Percentiles rank a stretch among this genome's conserved stretches.
These are phyloP conservation scores for Amblyopsis rosae DNA, from an alignment of 2,113 vertebrate species.

Conservation along the genomic window DNA sequence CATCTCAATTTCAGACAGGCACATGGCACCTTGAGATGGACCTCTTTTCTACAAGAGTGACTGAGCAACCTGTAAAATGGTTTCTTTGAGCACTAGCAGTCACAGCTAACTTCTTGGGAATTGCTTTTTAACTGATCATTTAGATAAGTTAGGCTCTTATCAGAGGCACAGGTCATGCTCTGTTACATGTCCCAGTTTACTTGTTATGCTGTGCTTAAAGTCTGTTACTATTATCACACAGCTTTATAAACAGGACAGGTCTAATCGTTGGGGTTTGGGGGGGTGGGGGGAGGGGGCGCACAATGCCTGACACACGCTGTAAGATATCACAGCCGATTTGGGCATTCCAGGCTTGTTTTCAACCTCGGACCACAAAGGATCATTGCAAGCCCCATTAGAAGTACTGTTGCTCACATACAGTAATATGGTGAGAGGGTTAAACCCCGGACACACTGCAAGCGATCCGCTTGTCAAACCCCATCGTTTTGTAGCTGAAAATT, in stretches of 20 bases:
- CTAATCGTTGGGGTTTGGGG: no score
- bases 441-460: no score
- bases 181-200: no score
- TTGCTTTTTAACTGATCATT: constrained; percentile 24
- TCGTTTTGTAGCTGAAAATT: no score
- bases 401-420: no score
- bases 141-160: constrained; percentile 33
- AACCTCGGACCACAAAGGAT: not conserved
- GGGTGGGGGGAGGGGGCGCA: no score
- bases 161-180: constrained; percentile 24
- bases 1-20: constrained; percentile 47
- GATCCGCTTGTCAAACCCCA: no score
- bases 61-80: constrained; percentile 33
- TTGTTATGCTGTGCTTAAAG: no score
- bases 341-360: not conserved
- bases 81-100: constrained; percentile 21
- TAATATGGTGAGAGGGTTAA: no score
- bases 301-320: no score
- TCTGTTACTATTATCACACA: no score
- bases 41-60: constrained; percentile 15
- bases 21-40: constrained; percentile 30
- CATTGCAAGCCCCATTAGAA: not conserved
- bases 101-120: not conserved
- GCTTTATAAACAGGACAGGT: no score
- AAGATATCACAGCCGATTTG: not conserved